phyloP scores from a whole-genome alignment of 2,888 invertebrate genomes.

The Leucophora obtusa region DNA sequence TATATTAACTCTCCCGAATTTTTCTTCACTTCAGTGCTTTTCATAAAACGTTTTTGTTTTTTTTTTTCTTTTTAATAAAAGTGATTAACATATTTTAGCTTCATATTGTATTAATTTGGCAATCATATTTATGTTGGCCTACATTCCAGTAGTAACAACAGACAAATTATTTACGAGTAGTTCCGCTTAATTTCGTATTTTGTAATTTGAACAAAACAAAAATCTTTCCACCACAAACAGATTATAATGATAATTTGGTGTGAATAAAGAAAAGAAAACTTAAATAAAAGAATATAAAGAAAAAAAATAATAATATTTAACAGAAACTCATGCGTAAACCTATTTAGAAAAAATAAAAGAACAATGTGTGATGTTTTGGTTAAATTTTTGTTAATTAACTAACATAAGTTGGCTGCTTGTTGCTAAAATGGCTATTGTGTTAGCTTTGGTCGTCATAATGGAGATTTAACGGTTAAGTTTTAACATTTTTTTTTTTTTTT shows the following conservation, averaged over 20 bases:
- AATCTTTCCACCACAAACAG: slow-evolving; percentile 9
- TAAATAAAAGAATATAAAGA: background rate
- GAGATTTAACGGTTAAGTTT: slow-evolving; percentile 21
- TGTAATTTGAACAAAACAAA: slow-evolving; percentile 6
- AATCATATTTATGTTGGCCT: slow-evolving; percentile 27
- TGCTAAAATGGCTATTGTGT: background rate
- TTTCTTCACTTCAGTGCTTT: background rate
- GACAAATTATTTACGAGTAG: slow-evolving; percentile 31
- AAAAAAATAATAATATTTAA: background rate
- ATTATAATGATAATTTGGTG: slow-evolving; percentile 18
- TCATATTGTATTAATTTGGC: slow-evolving; percentile 13
- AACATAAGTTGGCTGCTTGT: background rate
- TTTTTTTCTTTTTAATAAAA: background rate
- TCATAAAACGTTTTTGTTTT: background rate
- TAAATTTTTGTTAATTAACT: background rate
- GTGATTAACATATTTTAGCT: slow-evolving; percentile 19
- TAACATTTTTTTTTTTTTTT: background rate
- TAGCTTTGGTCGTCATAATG: background rate
- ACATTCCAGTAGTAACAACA: slow-evolving; percentile 11
- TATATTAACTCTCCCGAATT: background rate
- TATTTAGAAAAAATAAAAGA: background rate
- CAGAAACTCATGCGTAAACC: background rate
- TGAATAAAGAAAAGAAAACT: slow-evolving; percentile 4
- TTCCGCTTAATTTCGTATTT: slow-evolving; percentile 29
- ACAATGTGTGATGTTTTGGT: background rate